Evolutionary conservation across 1,140 invertebrate genomes (phyloP), one percentile per base, ranked within the genome.

Genomic region (Stenopsyche tienmushanensis): DNA sequence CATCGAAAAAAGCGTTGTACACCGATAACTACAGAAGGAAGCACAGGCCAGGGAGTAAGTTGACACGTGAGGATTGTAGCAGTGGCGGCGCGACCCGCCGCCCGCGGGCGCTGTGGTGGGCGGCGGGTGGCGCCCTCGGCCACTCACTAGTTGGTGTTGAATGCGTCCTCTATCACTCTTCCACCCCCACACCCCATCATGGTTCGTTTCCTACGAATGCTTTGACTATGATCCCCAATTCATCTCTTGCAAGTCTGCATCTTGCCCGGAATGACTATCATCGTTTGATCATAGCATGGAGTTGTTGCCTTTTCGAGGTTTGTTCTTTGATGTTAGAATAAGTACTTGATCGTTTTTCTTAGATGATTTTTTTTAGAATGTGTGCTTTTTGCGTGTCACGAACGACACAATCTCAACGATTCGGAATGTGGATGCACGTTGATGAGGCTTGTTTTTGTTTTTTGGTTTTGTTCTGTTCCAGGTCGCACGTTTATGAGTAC

Each of bases 31-130:
- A 82, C 75, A 73, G 80, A 73, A 78, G 79, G 73, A 83, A 82
- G 74, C 79, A 82, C 71, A 77, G 73, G 65, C 73, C 73, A 25
- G 80, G 78, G 74, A 79, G 82, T 83, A 82, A 83, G 82, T 82
- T 73, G 71, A 72, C 39, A 66, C 25, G 57, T 39, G 25, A 66
- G 58, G 65, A 21, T 39, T 57, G 54, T 39, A 42, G 39, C 24
- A 26, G 10, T 42, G 39, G 41, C 2, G 41, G 50, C 7, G 21
- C 60, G 20, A 10, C 18, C 57, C 10, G 18, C 2, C 13, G 29
- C 23, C 15, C 24, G 15, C 59, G 15, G 17, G 5, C 20, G 5
- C n/a, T 17, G 17, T 39, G 7, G 23, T 3, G 17, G 23, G 10
- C 10, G n/a, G 44, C 25, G 29, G 18, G 15, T 10, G 23, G 53